Percentiles rank a stretch among this genome's conserved stretches.
These are phyloP conservation scores for Tupaia chinensis DNA, from an alignment of 2,113 vertebrate genomes.

Conservation along the genomic window DNA sequence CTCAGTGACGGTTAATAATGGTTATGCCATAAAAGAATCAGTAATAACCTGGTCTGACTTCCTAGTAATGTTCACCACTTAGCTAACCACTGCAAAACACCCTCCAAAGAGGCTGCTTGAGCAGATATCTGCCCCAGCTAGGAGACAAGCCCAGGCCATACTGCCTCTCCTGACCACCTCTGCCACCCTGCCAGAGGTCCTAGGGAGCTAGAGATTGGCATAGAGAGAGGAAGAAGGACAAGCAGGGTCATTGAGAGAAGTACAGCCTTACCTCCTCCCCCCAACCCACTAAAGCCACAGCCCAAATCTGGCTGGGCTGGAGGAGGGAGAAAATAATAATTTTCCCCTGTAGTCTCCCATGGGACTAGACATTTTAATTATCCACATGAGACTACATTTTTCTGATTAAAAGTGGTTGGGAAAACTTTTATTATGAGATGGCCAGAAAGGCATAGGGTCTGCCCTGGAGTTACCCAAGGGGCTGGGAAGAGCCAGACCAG, in stretches of 20 bases:
- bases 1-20: rapidly evolving
- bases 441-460: background rate
- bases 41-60: rapidly evolving
- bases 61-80: rapidly evolving
- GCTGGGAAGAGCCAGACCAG: background rate
- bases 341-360: background rate
- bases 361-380: background rate
- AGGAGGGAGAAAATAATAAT: no score
- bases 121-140: rapidly evolving
- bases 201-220: background rate
- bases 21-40: rapidly evolving
- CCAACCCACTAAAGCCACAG: rapidly evolving
- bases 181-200: background rate
- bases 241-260: rapidly evolving
- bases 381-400: background rate
- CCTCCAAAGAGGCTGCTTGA: no score
- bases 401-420: constrained; percentile 18
- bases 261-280: rapidly evolving
- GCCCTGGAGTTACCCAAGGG: background rate
- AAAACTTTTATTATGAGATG: constrained; percentile 13
- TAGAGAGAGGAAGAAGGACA: rapidly evolving
- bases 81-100: background rate
- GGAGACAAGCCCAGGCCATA: no score
- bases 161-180: no score
- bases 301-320: background rate